These are phyloP conservation scores for Oscheius sp. DNA, from an alignment of 2,888 invertebrate genomes.

Conservation along the genomic window DNA sequence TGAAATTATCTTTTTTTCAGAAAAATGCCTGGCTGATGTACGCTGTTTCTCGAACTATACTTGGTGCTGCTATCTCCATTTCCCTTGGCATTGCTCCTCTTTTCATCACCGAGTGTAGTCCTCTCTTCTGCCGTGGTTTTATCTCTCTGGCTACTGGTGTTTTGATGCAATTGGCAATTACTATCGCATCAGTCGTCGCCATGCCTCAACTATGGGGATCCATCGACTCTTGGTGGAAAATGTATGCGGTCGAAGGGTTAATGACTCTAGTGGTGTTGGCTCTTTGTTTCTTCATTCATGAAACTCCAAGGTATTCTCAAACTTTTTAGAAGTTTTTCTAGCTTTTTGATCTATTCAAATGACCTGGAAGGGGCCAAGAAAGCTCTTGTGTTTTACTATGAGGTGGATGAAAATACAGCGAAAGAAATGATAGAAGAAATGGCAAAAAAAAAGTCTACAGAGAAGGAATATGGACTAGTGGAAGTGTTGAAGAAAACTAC, in stretches of 20 bases:
- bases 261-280: slow-evolving; percentile 33
- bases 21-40: slow-evolving; percentile 39
- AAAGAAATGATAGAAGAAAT: not conserved
- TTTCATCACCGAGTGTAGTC: slow-evolving; percentile 57
- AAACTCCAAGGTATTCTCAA: slow-evolving; percentile 44
- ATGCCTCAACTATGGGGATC: slow-evolving; percentile 55
- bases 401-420: slow-evolving; percentile 14
- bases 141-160: slow-evolving; percentile 58
- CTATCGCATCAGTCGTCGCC: slow-evolving; percentile 53
- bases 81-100: slow-evolving; percentile 48
- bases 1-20: slow-evolving; percentile 11
- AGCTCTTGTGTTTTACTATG: slow-evolving; percentile 14
- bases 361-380: not conserved
- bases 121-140: slow-evolving; percentile 51
- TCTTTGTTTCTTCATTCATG: slow-evolving; percentile 36
- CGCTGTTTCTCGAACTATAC: slow-evolving; percentile 45
- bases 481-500: not conserved
- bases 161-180: slow-evolving; percentile 52
- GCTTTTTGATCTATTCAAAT: slow-evolving; percentile 2
- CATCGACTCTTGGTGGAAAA: slow-evolving; percentile 43
- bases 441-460: slow-evolving; percentile 2
- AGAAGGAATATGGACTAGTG: not conserved
- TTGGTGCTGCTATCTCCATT: slow-evolving; percentile 53
- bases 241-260: slow-evolving; percentile 49
- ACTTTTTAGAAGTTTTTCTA: not conserved